These are phyloP conservation scores for Perccottus glenii DNA, from an alignment of 2,113 vertebrate genomes.

Conservation along the genomic window DNA sequence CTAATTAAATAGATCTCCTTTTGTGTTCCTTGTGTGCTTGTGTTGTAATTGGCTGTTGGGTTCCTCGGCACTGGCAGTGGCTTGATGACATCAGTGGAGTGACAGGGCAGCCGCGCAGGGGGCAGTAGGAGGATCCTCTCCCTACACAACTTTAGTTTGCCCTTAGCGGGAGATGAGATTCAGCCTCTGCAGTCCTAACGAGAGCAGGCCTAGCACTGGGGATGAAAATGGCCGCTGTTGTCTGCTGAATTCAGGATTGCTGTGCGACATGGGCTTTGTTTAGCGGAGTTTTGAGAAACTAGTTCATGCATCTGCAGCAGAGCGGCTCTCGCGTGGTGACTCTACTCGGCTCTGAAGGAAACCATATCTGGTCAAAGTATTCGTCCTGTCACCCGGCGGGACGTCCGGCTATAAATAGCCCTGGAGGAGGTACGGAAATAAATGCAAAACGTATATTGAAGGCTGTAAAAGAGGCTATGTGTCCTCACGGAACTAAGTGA, in stretches of 20 bases:
- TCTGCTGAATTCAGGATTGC: slow-evolving; percentile 18
- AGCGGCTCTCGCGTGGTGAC: slow-evolving; percentile 48
- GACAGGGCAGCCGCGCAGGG: slow-evolving; percentile 59
- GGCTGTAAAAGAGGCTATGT: slow-evolving; percentile 11
- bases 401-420: slow-evolving; percentile 82
- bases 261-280: slow-evolving; percentile 37
- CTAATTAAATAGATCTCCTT: no score
- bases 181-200: slow-evolving; percentile 26
- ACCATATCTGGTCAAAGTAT: slow-evolving; percentile 92
- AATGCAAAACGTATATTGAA: slow-evolving; percentile 49
- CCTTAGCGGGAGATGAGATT: slow-evolving; percentile 64
- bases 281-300: slow-evolving; percentile 22
- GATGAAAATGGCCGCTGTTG: slow-evolving; percentile 64
- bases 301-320: slow-evolving; percentile 26
- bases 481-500: no score
- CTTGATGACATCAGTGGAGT: slow-evolving; percentile 71
- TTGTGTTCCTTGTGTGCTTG: background rate
- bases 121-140: slow-evolving; percentile 46
- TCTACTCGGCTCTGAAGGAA: slow-evolving; percentile 70
- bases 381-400: slow-evolving; percentile 82
- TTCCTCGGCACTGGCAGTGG: background rate
- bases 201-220: slow-evolving; percentile 58
- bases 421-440: slow-evolving; percentile 75
- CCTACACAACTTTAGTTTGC: slow-evolving; percentile 57
- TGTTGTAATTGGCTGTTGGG: background rate